Percentiles rank a stretch among this genome's conserved stretches.
These are phyloP conservation scores for Galendromus occidentalis DNA, from an alignment of 1,140 invertebrate species.

Conservation along the genomic window DNA sequence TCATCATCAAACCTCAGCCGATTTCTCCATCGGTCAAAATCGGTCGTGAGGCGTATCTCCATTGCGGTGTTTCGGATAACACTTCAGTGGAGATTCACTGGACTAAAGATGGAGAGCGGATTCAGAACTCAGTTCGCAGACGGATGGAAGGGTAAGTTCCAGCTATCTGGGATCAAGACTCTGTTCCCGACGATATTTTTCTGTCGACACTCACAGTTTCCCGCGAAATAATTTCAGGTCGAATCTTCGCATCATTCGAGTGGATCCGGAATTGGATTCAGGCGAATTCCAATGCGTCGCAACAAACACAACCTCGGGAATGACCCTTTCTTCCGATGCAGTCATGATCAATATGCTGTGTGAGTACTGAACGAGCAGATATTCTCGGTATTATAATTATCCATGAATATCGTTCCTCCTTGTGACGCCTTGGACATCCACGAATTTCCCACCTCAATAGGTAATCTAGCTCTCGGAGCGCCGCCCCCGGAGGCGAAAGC, in stretches of 20 bases:
- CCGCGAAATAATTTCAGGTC: neutral
- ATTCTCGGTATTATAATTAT: neutral
- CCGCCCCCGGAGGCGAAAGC: too few species aligned
- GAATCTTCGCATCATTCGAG: neutral
- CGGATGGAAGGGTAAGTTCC: constrained; percentile 8
- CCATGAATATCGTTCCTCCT: neutral
- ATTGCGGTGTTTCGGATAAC: constrained; percentile 2
- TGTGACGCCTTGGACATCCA: too few species aligned
- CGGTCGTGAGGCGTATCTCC: neutral
- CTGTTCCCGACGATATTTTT: too few species aligned
- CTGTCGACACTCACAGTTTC: too few species aligned
- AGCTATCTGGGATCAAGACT: too few species aligned
- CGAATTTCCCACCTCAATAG: too few species aligned
- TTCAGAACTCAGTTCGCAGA: neutral
- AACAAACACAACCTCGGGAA: neutral
- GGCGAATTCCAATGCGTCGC: constrained; percentile 1
- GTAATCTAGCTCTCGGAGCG: too few species aligned
- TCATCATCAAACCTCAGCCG: neutral
- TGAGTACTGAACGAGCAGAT: neutral
- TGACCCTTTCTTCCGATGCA: neutral
- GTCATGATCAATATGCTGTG: neutral
- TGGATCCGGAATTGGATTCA: neutral
- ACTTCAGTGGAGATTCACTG: neutral
- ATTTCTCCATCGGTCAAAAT: neutral
- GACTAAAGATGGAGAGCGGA: neutral